Base-by-base conservation (phyloP, 64 coral and sea anemone genomes). In the Cladopsammia gracilis region DNA sequence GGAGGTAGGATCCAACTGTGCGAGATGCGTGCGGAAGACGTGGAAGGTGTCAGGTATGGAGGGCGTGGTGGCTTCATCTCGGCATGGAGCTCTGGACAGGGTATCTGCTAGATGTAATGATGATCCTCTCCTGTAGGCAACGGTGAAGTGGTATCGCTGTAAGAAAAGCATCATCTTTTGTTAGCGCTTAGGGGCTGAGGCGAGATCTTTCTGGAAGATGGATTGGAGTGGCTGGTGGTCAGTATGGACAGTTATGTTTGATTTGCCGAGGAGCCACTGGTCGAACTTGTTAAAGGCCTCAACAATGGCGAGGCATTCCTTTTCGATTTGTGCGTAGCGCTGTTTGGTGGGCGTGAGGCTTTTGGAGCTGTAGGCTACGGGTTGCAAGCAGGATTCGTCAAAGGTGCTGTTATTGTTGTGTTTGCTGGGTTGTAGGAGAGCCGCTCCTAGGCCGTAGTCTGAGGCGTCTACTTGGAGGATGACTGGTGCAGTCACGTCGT, bases 61-160 rank as follows among this genome's bases (percentile, higher is more conserved):
- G 5, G 85, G 68, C 25, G 2, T 74, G 56, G 62, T 16, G 44
- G 71, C 16, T 18, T 48, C 3, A 26, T 90, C 74, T 16, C 68
- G 60, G 10, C 16, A 87, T n/a, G 85, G 70, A 15, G 85, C 67
- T 58, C 68, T 71, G 8, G 85, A 88, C n/a, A 88, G 86, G 42
- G 86, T 88, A 50, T 88, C 86, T 10, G 71, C 86, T 14, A 88
- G n/a, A 25, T 87, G 62, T 13, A 87, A 56, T 15, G 67, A 79
- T 18, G 75, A 90, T 54, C 60, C 88, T 79, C 26, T 42, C 49
- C 67, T 77, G 73, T 89, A 77, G 0, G 50, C 19, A 0, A 77
- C 87, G 12, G 49, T 44, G 26, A 81, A 81, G 14, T 81, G 56
- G 54, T 81, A 61, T 18, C 25, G 77, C 77, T 44, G 57, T n/a